phyloP scores from a whole-genome alignment of 1,140 invertebrate genomes.

The Drosophila subpulchrella region DNA sequence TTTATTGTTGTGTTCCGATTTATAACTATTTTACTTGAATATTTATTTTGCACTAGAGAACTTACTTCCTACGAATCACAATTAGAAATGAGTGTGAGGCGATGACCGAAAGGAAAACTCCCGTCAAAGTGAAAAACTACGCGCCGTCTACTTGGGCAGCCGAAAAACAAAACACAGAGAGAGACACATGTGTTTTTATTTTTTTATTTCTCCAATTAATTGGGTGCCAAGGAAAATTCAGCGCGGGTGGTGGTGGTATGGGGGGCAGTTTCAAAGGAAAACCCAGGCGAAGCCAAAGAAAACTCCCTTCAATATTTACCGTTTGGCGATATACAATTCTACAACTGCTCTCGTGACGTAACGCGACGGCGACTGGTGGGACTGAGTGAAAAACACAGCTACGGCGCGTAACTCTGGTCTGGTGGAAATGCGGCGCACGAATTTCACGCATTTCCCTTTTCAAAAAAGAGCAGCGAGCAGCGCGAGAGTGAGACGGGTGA shows the following conservation, averaged over 20 bases:
- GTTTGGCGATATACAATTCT: conserved; percentile 6
- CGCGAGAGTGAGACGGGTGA: conserved; percentile 7
- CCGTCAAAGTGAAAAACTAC: conserved; percentile 33
- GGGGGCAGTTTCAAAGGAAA: not conserved
- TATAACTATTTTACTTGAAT: conserved; percentile 64
- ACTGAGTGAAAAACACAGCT: conserved; percentile 23
- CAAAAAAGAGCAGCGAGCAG: conserved; percentile 21
- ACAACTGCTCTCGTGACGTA: conserved; percentile 29
- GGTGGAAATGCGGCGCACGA: conserved; percentile 31
- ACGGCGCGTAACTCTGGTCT: conserved; percentile 33
- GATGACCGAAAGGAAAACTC: conserved; percentile 31
- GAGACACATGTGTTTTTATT: conserved; percentile 12
- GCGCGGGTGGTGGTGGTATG: not conserved
- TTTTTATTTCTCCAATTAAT: not conserved
- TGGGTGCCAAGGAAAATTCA: conserved; percentile 6
- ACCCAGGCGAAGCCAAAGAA: conserved; percentile 12
- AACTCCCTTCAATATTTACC: conserved; percentile 11
- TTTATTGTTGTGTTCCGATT: conserved; percentile 74
- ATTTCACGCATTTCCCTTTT: conserved; percentile 40
- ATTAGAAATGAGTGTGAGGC: conserved; percentile 70
- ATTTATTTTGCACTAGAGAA: conserved; percentile 74
- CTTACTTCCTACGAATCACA: conserved; percentile 80
- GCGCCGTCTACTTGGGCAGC: conserved; percentile 41
- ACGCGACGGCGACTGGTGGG: conserved; percentile 33
- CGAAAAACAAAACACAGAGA: conserved; percentile 17